Evolutionary conservation across 2,888 invertebrate genomes (phyloP).

Genomic region (Sturmia bella): DNA sequence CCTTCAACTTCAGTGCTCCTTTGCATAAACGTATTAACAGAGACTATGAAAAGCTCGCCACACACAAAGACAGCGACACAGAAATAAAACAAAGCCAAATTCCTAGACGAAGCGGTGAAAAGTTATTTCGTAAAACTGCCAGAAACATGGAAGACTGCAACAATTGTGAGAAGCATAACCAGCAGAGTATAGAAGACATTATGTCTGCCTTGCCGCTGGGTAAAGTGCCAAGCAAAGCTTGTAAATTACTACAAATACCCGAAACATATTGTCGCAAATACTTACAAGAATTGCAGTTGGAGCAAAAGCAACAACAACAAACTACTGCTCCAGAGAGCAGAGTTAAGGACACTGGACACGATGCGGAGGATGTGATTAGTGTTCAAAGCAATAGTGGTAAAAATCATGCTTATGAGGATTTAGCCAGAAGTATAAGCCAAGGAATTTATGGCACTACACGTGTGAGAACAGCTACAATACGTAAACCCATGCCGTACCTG

Average conservation of each 20-base stretch:
- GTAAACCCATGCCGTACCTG: conserved; percentile 79
- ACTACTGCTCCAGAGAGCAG: conserved; percentile 2
- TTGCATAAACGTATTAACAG: conserved; percentile 59
- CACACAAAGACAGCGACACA: conserved; percentile 65
- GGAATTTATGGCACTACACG: conserved; percentile 78
- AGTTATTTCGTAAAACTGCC: neutral
- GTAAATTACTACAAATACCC: conserved; percentile 79
- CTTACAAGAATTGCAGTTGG: conserved; percentile 66
- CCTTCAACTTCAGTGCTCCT: conserved; percentile 76
- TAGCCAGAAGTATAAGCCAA: conserved; percentile 59
- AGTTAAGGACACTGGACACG: neutral
- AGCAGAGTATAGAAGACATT: conserved; percentile 74
- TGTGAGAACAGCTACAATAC: conserved; percentile 78
- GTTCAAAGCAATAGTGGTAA: conserved; percentile 38
- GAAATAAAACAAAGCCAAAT: conserved; percentile 21
- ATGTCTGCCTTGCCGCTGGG: conserved; percentile 78
- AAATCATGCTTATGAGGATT: conserved; percentile 52
- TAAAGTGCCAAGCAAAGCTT: conserved; percentile 78
- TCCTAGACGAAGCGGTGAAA: conserved; percentile 2
- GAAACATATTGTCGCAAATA: conserved; percentile 74
- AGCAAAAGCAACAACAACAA: conserved; percentile 40
- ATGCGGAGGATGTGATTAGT: conserved; percentile 27
- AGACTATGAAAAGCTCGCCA: conserved; percentile 72
- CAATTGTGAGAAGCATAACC: conserved; percentile 29
- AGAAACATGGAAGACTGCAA: conserved; percentile 17